Evolutionary conservation across 1,140 invertebrate species (phyloP), one percentile per base, ranked within the genome.

Genomic region (Drosophila sp.): DNA sequence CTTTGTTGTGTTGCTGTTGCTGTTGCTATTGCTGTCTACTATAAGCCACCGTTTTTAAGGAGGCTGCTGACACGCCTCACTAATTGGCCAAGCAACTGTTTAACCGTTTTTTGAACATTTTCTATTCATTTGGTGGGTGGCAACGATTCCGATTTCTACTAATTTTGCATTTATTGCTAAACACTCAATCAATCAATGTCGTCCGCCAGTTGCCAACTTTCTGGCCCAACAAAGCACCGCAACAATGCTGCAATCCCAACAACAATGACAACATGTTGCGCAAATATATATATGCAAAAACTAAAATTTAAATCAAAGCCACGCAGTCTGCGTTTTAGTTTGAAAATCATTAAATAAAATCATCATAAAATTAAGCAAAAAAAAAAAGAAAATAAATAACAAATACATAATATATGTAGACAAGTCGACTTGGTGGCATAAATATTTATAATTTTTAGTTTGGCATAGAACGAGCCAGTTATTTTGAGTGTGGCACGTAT

Each of bases 171-270:
- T 72, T 76, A 74, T 62, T 70, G 65, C 72, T 51, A 63, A 64
- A 72, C 69, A 56, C 69, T 56, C 69, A 64, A 76, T 76, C 73
- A 76, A 76, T 76, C 73, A 76, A 71, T 76, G 61, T 72, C 58
- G 27, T 29, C 9, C 13, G 25, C 9, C 27, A 25, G 29, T 64
- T 61, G 18, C 34, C 9, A 36, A 36, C 34, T 36, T 36, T 11
- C 11, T 38, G 36, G 36, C 36, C 36, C 11, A 38, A 38, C n/a
- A 38, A 29, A 29, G 27, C 27, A 38, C 36, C n/a, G 38, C 71
- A 46, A 56, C 56, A 74, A 74, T 63, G 70, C 59, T 72, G 70
- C 63, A 59, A 67, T 38, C 4, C 9, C 51, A 29, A 1, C 34
- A 36, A 25, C 25, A 40, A 21, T 4, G 4, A 1, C 69, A 50